These are phyloP conservation scores for Salminus brasiliensis DNA, from an alignment of 2,113 vertebrate genomes.

Conservation along the genomic window DNA sequence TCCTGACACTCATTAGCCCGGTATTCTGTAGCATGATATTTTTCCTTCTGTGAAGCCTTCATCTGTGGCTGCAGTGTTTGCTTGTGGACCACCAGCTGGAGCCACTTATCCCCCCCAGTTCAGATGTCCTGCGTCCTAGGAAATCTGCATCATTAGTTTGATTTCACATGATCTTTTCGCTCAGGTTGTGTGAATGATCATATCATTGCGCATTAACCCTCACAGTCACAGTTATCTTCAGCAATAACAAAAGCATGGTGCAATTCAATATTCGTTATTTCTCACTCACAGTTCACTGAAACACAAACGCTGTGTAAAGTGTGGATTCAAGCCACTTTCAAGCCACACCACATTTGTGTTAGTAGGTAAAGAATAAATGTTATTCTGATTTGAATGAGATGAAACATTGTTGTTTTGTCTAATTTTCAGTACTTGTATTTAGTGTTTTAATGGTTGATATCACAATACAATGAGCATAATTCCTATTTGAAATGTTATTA, in stretches of 20 bases:
- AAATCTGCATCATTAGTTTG: constrained; percentile 55
- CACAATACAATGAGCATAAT: no score
- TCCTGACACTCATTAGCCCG: constrained; percentile 82
- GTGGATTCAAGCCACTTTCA: neutral
- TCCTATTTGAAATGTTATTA: no score
- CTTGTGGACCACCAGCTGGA: constrained; percentile 81
- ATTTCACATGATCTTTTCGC: constrained; percentile 48
- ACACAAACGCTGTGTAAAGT: neutral
- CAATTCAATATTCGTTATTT: neutral
- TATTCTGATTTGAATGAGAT: no score
- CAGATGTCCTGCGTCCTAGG: constrained; percentile 64
- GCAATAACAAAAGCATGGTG: neutral
- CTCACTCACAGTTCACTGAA: neutral
- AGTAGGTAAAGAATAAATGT: no score
- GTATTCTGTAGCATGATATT: constrained; percentile 77
- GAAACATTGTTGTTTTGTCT: no score
- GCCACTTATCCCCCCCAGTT: constrained; percentile 75
- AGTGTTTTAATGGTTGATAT: no score
- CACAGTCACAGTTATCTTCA: neutral
- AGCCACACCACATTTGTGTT: neutral
- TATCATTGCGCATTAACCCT: constrained; percentile 39
- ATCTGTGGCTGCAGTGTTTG: constrained; percentile 72
- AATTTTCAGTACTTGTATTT: no score
- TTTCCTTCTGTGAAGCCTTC: constrained; percentile 77
- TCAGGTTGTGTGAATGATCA: constrained; percentile 53